Conservation (phyloP, 2,888 invertebrate genomes). For the Netelia fuscicornis region DNA sequence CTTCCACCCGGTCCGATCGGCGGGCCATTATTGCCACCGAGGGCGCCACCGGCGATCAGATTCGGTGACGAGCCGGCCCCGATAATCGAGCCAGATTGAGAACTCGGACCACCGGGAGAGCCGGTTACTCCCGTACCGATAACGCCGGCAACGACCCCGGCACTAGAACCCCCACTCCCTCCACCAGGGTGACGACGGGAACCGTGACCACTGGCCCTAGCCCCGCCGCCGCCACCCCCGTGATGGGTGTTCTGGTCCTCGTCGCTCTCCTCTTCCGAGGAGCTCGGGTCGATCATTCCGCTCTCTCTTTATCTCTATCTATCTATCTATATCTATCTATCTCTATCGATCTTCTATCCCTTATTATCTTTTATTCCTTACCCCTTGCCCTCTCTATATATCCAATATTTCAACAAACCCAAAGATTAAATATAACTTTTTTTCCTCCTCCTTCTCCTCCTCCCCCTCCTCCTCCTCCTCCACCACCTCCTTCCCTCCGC, state of each 20-base stretch:
- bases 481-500: too few relatives aligned
- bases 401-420: constrained; percentile 5
- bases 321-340: not conserved
- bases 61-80: constrained; percentile 84
- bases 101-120: constrained; percentile 75
- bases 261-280: constrained; percentile 97
- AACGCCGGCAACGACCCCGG: constrained; percentile 71
- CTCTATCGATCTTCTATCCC: not conserved
- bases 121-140: constrained; percentile 84
- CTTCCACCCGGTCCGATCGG: constrained; percentile 64
- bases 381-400: not conserved
- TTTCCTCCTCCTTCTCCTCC: not conserved
- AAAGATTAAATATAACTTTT: not conserved
- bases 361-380: constrained; percentile 10
- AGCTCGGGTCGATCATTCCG: constrained; percentile 97
- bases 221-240: constrained; percentile 80
- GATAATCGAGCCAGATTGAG: not conserved
- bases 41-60: constrained; percentile 73
- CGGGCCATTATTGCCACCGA: constrained; percentile 82
- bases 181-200: constrained; percentile 85
- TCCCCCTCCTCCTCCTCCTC: constrained; percentile 5
- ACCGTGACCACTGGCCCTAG: constrained; percentile 80
- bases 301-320: not conserved
- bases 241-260: constrained; percentile 91
- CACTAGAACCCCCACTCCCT: constrained; percentile 77